These are phyloP conservation scores for Lasioglossum baleicum DNA, from an alignment of 1,140 invertebrate species.

Conservation along the genomic window DNA sequence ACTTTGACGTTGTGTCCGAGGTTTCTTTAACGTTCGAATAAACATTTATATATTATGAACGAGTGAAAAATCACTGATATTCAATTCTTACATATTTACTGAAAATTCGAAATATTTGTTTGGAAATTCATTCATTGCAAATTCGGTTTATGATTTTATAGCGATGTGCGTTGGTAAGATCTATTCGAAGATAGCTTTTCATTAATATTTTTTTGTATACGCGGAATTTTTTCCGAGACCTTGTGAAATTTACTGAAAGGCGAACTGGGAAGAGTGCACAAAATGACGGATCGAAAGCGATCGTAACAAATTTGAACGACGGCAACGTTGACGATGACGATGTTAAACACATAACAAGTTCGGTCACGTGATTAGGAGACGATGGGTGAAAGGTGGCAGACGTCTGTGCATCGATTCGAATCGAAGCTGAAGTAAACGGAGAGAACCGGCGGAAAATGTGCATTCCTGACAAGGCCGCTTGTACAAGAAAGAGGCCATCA, in stretches of 20 bases:
- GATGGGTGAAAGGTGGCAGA: conserved; percentile 54
- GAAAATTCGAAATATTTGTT: too few species aligned
- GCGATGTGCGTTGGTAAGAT: too few species aligned
- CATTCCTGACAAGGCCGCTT: conserved; percentile 77
- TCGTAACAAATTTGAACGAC: not conserved
- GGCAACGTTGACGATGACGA: conserved; percentile 4
- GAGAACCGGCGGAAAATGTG: conserved; percentile 71
- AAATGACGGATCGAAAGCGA: not conserved
- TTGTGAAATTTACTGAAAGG: too few species aligned
- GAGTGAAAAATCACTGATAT: too few species aligned
- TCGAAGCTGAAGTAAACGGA: conserved; percentile 61
- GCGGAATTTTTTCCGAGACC: too few species aligned
- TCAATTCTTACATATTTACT: too few species aligned
- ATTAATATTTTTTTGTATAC: too few species aligned
- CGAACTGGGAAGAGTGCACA: not conserved
- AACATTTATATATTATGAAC: too few species aligned
- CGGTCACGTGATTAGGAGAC: conserved; percentile 29
- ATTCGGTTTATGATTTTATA: too few species aligned
- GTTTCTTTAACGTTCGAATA: not conserved
- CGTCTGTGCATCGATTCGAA: conserved; percentile 57
- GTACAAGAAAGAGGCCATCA: conserved; percentile 74
- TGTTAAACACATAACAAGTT: conserved; percentile 20
- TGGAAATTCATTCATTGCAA: too few species aligned
- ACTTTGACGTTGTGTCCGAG: not conserved
- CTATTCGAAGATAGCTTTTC: too few species aligned